A percentile compares a stretch with the other conserved stretches of the same genome.
phyloP scores from a whole-genome alignment of 2,113 vertebrate species.

The Platysternon megacephalum region DNA sequence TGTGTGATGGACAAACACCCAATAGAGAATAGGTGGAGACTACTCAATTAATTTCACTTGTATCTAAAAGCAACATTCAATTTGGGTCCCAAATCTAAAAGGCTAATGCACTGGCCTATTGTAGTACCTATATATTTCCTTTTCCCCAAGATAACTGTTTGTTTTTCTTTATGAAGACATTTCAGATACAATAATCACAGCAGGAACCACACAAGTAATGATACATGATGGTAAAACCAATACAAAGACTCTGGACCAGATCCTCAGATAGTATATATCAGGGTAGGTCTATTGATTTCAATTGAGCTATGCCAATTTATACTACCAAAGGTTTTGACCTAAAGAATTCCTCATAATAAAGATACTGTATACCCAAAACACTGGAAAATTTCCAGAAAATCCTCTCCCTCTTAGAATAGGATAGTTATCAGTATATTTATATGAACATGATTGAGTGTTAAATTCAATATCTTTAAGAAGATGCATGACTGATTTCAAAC shows the following conservation, averaged over 20 bases:
- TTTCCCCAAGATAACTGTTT: not conserved
- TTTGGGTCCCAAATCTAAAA: not conserved
- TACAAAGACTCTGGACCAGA: not conserved
- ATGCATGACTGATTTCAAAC: not conserved
- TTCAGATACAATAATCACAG: not conserved
- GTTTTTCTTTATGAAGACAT: not conserved
- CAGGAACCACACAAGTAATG: not conserved
- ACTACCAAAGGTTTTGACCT: slow-evolving; percentile 22
- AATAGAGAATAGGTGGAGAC: not conserved
- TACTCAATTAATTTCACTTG: not conserved
- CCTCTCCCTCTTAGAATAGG: not conserved
- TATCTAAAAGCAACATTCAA: not conserved
- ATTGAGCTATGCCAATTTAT: slow-evolving; percentile 10
- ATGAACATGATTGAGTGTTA: fast-evolving
- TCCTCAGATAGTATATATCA: slow-evolving; percentile 38
- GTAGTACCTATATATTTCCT: not conserved
- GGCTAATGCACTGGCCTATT: not conserved
- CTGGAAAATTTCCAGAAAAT: slow-evolving; percentile 47
- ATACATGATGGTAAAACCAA: slow-evolving; percentile 33
- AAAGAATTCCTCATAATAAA: not conserved
- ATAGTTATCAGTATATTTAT: not conserved
- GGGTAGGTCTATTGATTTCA: slow-evolving; percentile 11
- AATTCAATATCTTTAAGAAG: not conserved
- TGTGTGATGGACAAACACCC: not conserved
- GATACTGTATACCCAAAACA: slow-evolving; percentile 23